phyloP scores from a whole-genome alignment of 2,888 invertebrate species.

The Dynastes maya region DNA sequence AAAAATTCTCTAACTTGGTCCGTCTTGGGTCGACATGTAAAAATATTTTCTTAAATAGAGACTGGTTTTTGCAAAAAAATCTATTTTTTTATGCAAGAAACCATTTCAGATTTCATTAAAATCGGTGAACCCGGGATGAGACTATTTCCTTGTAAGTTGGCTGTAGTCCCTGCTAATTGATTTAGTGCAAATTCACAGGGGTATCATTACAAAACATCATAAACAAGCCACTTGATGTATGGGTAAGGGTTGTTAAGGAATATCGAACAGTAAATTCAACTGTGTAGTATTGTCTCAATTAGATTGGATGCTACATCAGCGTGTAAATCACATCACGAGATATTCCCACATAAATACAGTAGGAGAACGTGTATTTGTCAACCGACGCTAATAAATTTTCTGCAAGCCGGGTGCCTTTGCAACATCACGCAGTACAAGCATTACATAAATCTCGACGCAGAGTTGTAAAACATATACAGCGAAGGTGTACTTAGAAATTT shows the following conservation, averaged over 20 bases:
- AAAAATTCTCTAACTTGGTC: no score
- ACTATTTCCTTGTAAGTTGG: no score
- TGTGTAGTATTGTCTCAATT: constrained; percentile 12
- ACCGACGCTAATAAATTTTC: constrained; percentile 18
- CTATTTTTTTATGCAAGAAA: no score
- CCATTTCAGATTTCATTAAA: no score
- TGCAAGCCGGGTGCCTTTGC: not conserved
- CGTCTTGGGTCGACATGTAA: no score
- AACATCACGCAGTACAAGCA: not conserved
- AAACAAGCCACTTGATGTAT: constrained; percentile 12
- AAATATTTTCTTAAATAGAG: no score
- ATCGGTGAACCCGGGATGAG: no score
- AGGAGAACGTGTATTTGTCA: constrained; percentile 24
- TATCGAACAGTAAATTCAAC: not conserved
- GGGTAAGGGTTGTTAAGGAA: not conserved
- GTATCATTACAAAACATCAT: not conserved
- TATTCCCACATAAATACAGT: constrained; percentile 7
- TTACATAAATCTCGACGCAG: constrained; percentile 15
- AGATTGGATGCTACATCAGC: not conserved
- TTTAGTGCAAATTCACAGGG: not conserved
- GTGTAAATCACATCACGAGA: constrained; percentile 12
- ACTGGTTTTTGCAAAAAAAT: no score
- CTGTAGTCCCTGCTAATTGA: not conserved
- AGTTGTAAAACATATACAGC: not conserved
- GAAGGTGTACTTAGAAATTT: not conserved